Evolutionary conservation across 1,140 invertebrate species (phyloP), one percentile per base, ranked within the genome.

Genomic region (Ceratosolen solmsi): DNA sequence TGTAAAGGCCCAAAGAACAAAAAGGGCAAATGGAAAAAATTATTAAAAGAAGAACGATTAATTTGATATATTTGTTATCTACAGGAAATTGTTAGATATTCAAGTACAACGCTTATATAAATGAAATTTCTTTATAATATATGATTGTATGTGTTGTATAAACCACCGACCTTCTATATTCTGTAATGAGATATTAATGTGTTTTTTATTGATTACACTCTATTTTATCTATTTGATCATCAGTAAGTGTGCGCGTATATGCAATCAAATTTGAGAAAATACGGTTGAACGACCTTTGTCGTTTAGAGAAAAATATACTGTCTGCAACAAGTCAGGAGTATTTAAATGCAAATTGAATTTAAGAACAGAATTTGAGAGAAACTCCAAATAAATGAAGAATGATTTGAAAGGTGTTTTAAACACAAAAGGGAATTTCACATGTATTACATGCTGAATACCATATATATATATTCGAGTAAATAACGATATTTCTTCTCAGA

Each of bases 1-100:
- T 15, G n/a, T 49, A 30, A 72, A 25, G 17, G 46, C 7, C 1
- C 20, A 9, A 25, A 72, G 20, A 5, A 20, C 5, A 54, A 56
- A 56, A 74, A n/a, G 2, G 13, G 17, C 15, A 74, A 9, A 33
- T 1, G n/a, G 36, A 2, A 36, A 41, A 72, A 49, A 8, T 56
- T 36, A 56, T n/a, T n/a, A n/a, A n/a, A n/a, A n/a, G n/a, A n/a
- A n/a, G n/a, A 74, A 74, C 56, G 36, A 56, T 36, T 17, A 56
- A 30, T 22, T 56, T 56, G 25, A n/a, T 13, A 1, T 15, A 33
- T 17, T 33, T 63, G 2, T 63, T 63, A 1, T 33, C n/a, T 13
- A 36, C 30, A 1, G 3, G 33, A 27, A 38, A 20, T 38, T 38
- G 38, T 1, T 1, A 68, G 5, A 68, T 38, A 68, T 36, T 65